These are phyloP conservation scores for Caenorhabditis japonica DNA, from an alignment of 2,888 invertebrate genomes.

Conservation along the genomic window DNA sequence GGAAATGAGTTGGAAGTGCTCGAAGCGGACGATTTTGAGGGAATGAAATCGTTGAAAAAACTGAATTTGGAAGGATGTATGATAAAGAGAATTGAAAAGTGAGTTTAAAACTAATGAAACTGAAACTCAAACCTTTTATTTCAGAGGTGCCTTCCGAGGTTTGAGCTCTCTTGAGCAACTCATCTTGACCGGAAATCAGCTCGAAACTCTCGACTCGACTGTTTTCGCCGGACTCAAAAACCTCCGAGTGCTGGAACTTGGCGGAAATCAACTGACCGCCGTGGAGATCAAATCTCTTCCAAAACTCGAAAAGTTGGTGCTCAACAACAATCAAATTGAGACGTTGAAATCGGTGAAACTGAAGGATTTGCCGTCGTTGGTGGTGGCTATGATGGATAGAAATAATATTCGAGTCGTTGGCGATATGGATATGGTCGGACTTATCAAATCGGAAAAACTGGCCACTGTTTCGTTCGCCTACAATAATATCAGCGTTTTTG, in stretches of 20 bases:
- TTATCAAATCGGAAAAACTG: conserved; percentile 48
- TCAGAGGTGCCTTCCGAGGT: conserved; percentile 68
- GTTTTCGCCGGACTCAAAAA: conserved; percentile 68
- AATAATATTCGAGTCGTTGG: conserved; percentile 62
- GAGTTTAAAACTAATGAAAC: background rate
- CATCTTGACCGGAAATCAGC: conserved; percentile 69
- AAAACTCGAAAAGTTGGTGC: conserved; percentile 67
- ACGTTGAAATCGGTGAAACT: conserved; percentile 56
- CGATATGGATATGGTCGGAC: conserved; percentile 67
- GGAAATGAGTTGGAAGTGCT: conserved; percentile 14
- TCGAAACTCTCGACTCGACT: conserved; percentile 64
- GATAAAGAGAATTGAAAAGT: conserved; percentile 30
- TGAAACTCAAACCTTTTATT: conserved; percentile 6
- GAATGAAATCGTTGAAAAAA: conserved; percentile 19
- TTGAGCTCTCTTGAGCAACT: conserved; percentile 76
- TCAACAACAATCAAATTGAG: conserved; percentile 74
- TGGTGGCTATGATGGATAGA: conserved; percentile 65
- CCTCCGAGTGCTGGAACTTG: conserved; percentile 77
- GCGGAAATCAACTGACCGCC: conserved; percentile 75
- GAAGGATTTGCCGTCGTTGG: conserved; percentile 64
- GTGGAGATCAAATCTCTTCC: conserved; percentile 58
- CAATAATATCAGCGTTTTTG: conserved; percentile 58
- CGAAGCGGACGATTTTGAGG: conserved; percentile 25
- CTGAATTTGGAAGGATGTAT: conserved; percentile 19
- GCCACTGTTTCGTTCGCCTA: conserved; percentile 57